Percentiles rank a stretch among this genome's conserved stretches.
Conservation (phyloP, 2,888 invertebrate species). For the Drosophila neotestacea region DNA sequence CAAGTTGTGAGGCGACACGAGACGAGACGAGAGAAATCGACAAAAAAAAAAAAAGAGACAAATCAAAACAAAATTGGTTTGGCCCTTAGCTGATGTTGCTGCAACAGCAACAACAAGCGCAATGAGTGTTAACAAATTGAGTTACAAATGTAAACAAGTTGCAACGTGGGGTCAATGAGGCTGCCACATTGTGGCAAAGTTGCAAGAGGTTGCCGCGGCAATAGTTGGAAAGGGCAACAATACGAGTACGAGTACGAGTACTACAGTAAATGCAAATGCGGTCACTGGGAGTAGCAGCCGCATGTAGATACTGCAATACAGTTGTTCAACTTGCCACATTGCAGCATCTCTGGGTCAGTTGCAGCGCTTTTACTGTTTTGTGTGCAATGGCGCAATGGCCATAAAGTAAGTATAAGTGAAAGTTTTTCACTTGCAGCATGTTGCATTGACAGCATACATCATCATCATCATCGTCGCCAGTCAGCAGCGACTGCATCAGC, state of each 20-base stretch:
- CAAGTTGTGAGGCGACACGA: constrained; percentile 24
- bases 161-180: constrained; percentile 59
- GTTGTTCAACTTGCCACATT: constrained; percentile 48
- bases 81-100: constrained; percentile 43
- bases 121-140: constrained; percentile 52
- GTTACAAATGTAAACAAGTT: constrained; percentile 46
- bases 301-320: constrained; percentile 48
- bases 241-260: constrained; percentile 1
- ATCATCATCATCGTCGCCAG: constrained; percentile 38
- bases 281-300: constrained; percentile 34
- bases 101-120: constrained; percentile 20
- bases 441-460: constrained; percentile 65
- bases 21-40: not conserved
- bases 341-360: constrained; percentile 37
- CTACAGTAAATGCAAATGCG: constrained; percentile 28
- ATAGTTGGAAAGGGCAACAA: constrained; percentile 52
- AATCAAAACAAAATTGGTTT: constrained; percentile 61
- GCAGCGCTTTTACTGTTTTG: constrained; percentile 6
- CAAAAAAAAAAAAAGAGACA: constrained; percentile 17
- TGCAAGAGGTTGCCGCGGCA: constrained; percentile 15
- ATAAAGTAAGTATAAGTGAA: constrained; percentile 67
- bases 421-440: constrained; percentile 78
- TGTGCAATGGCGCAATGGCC: constrained; percentile 67
- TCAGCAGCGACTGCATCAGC: constrained; percentile 36
- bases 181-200: constrained; percentile 37